Percentiles rank a stretch among this genome's conserved stretches.
Evolutionary conservation across 2,888 invertebrate species (phyloP).

Genomic region (Pandemis heparana): DNA sequence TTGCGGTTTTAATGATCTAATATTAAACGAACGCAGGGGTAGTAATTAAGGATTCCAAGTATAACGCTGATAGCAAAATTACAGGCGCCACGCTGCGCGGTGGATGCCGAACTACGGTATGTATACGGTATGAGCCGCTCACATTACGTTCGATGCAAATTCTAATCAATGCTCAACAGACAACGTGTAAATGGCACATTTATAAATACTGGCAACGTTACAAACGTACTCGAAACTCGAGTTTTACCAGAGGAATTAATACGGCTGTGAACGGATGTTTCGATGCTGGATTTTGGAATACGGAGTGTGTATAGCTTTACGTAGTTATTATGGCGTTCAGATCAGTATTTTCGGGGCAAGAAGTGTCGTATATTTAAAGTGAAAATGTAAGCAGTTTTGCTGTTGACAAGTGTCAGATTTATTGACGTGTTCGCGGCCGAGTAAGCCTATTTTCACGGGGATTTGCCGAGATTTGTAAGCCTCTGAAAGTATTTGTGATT

Average conservation of each 20-base stretch:
- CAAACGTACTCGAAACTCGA: not conserved
- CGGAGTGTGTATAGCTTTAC: too few species aligned
- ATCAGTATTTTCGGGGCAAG: not conserved
- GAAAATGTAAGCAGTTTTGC: slow-evolving; percentile 67
- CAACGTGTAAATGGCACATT: slow-evolving; percentile 34
- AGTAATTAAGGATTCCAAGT: slow-evolving; percentile 82
- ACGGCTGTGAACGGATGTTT: not conserved
- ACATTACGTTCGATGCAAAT: slow-evolving; percentile 38
- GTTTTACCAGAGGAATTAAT: not conserved
- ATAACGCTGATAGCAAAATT: slow-evolving; percentile 74
- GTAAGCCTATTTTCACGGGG: slow-evolving; percentile 67
- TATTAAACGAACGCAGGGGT: slow-evolving; percentile 83
- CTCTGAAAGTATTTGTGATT: slow-evolving; percentile 51
- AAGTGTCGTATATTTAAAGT: slow-evolving; percentile 16
- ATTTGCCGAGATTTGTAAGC: slow-evolving; percentile 46
- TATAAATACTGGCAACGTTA: slow-evolving; percentile 18
- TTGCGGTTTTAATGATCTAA: slow-evolving; percentile 85
- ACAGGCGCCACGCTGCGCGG: slow-evolving; percentile 53
- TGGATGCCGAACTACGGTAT: slow-evolving; percentile 13
- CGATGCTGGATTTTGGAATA: not conserved
- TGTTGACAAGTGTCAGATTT: slow-evolving; percentile 75
- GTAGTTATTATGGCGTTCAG: not conserved
- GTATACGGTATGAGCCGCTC: slow-evolving; percentile 8
- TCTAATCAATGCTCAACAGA: slow-evolving; percentile 32
- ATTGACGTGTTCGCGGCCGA: slow-evolving; percentile 70